phyloP scores from a whole-genome alignment of 2,113 vertebrate species.

The Gymnarchus niloticus region DNA sequence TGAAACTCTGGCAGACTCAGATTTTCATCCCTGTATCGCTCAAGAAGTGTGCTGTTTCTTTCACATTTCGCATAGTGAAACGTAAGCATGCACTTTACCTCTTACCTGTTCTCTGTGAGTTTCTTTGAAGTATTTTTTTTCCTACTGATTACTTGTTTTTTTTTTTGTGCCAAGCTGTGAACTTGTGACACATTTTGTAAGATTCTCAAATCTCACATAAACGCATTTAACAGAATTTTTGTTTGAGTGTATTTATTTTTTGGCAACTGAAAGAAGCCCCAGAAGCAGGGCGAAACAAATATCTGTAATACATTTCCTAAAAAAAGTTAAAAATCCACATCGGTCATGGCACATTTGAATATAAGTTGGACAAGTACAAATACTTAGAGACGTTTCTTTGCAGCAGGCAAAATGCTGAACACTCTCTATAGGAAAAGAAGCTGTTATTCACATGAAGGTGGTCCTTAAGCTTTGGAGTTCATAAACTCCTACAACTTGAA shows the following conservation, averaged over 20 bases:
- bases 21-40: not conserved
- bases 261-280: not conserved
- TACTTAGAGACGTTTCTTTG: too few relatives aligned
- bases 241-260: not conserved
- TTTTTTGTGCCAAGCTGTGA: conserved; percentile 21
- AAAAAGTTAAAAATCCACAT: too few relatives aligned
- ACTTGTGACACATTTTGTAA: conserved; percentile 46
- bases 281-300: too few relatives aligned
- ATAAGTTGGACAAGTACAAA: too few relatives aligned
- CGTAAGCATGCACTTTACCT: conserved; percentile 42
- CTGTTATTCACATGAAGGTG: too few relatives aligned
- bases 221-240: conserved; percentile 2
- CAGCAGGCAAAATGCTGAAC: too few relatives aligned
- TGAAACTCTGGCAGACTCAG: not conserved
- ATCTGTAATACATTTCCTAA: too few relatives aligned
- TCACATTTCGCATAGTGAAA: conserved; percentile 27
- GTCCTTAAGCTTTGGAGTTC: too few relatives aligned
- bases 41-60: not conserved
- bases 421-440: too few relatives aligned
- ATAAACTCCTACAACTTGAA: too few relatives aligned
- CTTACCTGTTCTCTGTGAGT: conserved; percentile 53
- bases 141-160: conserved; percentile 22
- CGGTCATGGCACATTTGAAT: too few relatives aligned
- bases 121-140: conserved; percentile 52
- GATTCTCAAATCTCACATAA: conserved; percentile 27